A percentile compares a stretch with the other conserved stretches of the same genome.
phyloP scores from a whole-genome alignment of 2,888 invertebrate genomes.

The Phaedon cochleariae region DNA sequence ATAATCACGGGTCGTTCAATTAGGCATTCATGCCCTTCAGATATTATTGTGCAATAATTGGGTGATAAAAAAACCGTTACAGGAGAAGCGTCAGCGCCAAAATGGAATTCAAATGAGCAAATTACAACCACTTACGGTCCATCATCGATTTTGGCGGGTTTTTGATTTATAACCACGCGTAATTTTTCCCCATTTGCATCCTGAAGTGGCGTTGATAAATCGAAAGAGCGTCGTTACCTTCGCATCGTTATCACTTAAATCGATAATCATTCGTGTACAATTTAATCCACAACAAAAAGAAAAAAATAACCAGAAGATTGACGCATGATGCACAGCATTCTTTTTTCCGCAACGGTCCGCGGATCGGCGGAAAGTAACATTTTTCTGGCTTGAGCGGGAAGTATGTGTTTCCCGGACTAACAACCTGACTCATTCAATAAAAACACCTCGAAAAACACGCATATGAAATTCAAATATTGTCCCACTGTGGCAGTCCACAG shows the following conservation, averaged over 20 bases:
- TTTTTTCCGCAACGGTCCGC: no score
- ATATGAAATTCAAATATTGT: background rate
- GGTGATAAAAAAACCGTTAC: background rate
- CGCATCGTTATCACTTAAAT: background rate
- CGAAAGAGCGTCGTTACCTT: background rate
- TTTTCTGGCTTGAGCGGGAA: no score
- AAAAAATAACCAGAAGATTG: background rate
- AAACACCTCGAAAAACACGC: background rate
- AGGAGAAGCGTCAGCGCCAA: background rate
- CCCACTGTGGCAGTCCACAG: background rate
- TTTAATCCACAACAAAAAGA: no score
- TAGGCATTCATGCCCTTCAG: no score
- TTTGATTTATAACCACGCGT: background rate
- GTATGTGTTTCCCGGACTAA: no score
- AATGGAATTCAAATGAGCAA: background rate
- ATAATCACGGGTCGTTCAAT: no score
- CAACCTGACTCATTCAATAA: no score
- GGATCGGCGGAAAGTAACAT: no score
- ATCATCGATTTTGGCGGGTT: background rate
- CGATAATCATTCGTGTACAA: background rate
- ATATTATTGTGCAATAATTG: no score
- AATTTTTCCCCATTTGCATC: background rate
- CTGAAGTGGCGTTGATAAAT: background rate
- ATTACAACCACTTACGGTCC: background rate
- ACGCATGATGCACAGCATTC: no score